phyloP scores from a whole-genome alignment of 2,113 vertebrate genomes.

The Saguinus imperator region DNA sequence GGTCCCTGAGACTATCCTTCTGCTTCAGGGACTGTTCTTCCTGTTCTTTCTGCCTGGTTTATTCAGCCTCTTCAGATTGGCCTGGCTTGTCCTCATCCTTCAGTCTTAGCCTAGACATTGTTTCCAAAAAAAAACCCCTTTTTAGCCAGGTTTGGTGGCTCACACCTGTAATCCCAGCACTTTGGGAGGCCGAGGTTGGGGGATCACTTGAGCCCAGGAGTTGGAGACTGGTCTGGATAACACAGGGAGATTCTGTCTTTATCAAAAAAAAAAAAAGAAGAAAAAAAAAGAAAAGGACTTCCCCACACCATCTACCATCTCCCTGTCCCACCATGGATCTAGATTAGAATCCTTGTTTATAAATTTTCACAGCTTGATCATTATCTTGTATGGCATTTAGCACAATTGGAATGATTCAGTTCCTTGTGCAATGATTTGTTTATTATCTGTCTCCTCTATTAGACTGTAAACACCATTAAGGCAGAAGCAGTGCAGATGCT shows the following conservation, averaged over 20 bases:
- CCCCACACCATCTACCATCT: neutral
- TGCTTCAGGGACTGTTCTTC: neutral
- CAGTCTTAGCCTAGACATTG: neutral
- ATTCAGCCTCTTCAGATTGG: neutral
- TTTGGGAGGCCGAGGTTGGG: no score
- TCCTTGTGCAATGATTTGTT: neutral
- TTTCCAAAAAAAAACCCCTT: neutral
- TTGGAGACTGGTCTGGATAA: no score
- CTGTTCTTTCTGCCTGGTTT: neutral
- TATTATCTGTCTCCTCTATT: neutral
- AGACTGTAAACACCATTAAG: neutral
- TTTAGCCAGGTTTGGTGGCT: no score
- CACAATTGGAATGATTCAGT: neutral
- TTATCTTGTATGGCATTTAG: neutral
- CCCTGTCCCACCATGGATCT: fast-evolving
- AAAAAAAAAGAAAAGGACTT: neutral
- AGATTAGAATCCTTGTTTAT: neutral
- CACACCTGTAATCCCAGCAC: no score
- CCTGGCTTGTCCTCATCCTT: neutral
- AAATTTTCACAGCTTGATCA: neutral
- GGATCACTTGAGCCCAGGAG: no score
- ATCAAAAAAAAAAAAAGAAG: no score
- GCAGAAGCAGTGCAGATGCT: neutral
- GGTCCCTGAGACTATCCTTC: neutral
- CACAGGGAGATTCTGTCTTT: no score